phyloP scores from a whole-genome alignment of 2,113 vertebrate species.

The Seriola rivoliana region DNA sequence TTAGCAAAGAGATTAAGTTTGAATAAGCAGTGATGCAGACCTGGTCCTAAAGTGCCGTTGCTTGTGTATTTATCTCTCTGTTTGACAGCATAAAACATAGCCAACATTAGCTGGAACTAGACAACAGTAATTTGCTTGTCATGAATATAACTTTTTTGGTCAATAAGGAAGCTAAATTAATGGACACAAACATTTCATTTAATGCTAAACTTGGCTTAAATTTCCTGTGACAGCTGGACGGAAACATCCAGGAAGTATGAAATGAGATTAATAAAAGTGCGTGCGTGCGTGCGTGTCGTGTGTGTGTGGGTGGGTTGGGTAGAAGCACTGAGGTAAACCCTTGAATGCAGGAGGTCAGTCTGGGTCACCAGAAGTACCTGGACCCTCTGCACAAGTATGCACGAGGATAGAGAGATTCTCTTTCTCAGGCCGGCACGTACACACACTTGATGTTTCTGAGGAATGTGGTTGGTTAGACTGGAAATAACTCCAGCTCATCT shows the following conservation, averaged over 20 bases:
- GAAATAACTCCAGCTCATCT: slow-evolving; percentile 56
- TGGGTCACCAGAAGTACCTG: slow-evolving; percentile 34
- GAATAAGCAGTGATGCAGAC: too few relatives aligned
- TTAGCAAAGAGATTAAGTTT: too few relatives aligned
- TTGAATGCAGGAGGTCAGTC: slow-evolving; percentile 14
- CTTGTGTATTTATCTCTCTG: neutral
- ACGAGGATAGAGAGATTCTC: slow-evolving; percentile 21
- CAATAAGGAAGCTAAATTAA: slow-evolving; percentile 17
- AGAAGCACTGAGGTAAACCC: slow-evolving; percentile 1
- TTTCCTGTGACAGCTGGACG: slow-evolving; percentile 6
- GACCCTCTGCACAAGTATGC: slow-evolving; percentile 37
- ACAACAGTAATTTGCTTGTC: neutral
- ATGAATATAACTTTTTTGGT: neutral
- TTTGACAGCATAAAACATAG: neutral
- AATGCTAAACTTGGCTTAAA: slow-evolving; percentile 21
- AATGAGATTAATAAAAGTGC: neutral
- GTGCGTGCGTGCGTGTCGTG: neutral
- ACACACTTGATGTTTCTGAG: slow-evolving; percentile 43
- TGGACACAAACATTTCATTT: slow-evolving; percentile 43
- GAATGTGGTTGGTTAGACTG: slow-evolving; percentile 55
- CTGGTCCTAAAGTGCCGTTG: neutral
- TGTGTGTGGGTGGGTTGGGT: neutral
- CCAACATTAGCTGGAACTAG: neutral
- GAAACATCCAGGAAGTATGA: slow-evolving; percentile 16
- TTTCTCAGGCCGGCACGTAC: slow-evolving; percentile 16